Evolutionary conservation across 2,797 vertebrate genomes (phyloP).

Genomic region (Oreochromis mossambicus): DNA sequence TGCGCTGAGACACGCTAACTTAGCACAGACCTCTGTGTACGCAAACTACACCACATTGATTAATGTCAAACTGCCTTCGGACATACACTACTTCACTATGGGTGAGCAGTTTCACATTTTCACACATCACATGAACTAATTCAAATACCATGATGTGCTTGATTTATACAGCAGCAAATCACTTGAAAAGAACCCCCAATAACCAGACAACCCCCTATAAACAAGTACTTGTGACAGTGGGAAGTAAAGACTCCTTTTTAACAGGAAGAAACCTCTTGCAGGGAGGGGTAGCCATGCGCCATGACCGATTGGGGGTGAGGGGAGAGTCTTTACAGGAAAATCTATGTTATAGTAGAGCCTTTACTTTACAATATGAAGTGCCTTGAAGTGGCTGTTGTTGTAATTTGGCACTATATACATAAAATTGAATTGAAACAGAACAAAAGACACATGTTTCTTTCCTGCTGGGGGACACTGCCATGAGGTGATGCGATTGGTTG

Average conservation of each 20-base stretch:
- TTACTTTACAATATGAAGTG: neutral
- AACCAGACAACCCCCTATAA: neutral
- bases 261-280: neutral
- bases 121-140: neutral
- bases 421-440: neutral
- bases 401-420: neutral
- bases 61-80: constrained; percentile 82
- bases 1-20: constrained; percentile 87
- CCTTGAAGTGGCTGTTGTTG: neutral
- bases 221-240: neutral
- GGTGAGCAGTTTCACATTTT: constrained; percentile 77
- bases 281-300: neutral
- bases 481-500: neutral
- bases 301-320: neutral
- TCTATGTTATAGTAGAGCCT: neutral
- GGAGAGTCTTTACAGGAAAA: neutral
- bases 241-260: neutral
- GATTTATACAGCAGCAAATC: neutral
- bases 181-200: neutral
- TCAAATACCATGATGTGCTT: neutral
- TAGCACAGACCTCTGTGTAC: constrained; percentile 87
- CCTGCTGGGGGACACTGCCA: neutral
- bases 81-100: constrained; percentile 88
- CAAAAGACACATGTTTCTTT: neutral
- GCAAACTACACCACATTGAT: constrained; percentile 80